phyloP scores from a whole-genome alignment of 1,140 invertebrate genomes.

The Aculops lycopersici region DNA sequence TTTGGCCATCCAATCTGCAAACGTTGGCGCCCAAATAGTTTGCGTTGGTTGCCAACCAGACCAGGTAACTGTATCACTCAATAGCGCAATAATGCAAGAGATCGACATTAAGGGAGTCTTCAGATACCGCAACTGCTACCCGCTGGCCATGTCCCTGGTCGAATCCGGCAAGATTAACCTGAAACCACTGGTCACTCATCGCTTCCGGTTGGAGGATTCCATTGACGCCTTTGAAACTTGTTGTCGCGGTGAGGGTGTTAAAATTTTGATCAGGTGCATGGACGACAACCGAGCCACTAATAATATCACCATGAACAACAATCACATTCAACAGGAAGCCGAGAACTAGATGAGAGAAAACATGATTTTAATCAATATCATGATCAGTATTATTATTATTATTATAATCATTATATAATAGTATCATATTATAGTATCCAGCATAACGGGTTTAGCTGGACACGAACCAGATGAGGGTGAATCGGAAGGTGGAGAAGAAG shows the following conservation, averaged over 20 bases:
- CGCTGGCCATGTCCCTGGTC: slow-evolving; percentile 4
- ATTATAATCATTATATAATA: no score
- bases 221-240: slow-evolving; percentile 54
- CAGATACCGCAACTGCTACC: slow-evolving; percentile 54
- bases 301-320: neutral
- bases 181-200: slow-evolving; percentile 60
- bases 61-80: slow-evolving; percentile 42
- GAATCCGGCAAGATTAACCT: slow-evolving; percentile 36
- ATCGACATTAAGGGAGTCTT: slow-evolving; percentile 68
- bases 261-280: slow-evolving; percentile 58
- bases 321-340: no score
- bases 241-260: slow-evolving; percentile 33
- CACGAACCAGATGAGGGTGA: no score
- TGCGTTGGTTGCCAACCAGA: slow-evolving; percentile 50
- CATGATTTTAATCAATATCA: no score
- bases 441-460: no score
- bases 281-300: slow-evolving; percentile 5
- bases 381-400: no score
- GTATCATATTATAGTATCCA: no score
- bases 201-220: slow-evolving; percentile 49
- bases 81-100: slow-evolving; percentile 41
- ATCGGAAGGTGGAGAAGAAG: no score
- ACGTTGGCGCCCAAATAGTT: slow-evolving; percentile 34
- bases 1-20: slow-evolving; percentile 23
- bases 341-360: no score